These are phyloP conservation scores for Zosterops hypoxanthus DNA, from an alignment of 2,113 vertebrate genomes.

Conservation along the genomic window DNA sequence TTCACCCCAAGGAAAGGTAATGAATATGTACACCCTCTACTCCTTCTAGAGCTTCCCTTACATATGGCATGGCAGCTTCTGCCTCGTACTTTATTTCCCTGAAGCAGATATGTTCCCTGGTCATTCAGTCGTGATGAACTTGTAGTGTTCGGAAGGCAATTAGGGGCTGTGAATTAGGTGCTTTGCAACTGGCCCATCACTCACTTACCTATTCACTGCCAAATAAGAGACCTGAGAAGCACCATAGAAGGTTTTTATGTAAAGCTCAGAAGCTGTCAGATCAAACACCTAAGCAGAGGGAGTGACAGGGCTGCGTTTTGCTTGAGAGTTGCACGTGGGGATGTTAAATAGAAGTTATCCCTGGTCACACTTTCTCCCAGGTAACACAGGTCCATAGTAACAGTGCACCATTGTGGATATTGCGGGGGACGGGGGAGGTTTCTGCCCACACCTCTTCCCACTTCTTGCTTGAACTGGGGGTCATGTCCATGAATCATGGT, in stretches of 20 bases:
- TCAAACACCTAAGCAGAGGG: background rate
- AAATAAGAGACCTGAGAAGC: background rate
- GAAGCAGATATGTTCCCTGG: background rate
- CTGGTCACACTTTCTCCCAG: background rate
- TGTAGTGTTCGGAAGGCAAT: background rate
- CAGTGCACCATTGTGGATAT: background rate
- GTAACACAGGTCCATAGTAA: background rate
- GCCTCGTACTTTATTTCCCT: background rate
- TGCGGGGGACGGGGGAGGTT: background rate
- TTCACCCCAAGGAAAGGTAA: background rate
- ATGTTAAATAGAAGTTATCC: background rate
- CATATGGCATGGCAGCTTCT: background rate
- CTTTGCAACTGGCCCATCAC: background rate
- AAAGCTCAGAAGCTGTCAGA: background rate
- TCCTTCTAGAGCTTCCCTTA: background rate
- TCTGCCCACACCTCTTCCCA: background rate
- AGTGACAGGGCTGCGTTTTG: background rate
- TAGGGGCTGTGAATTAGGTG: background rate
- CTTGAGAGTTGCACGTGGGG: background rate
- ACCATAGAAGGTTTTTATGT: rapidly evolving
- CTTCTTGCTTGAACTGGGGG: background rate
- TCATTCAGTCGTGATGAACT: background rate
- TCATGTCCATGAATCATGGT: background rate
- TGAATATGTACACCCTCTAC: background rate
- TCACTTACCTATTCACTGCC: background rate